Evolutionary conservation across 1,140 invertebrate genomes (phyloP).

Genomic region (Arctopsyche grandis): DNA sequence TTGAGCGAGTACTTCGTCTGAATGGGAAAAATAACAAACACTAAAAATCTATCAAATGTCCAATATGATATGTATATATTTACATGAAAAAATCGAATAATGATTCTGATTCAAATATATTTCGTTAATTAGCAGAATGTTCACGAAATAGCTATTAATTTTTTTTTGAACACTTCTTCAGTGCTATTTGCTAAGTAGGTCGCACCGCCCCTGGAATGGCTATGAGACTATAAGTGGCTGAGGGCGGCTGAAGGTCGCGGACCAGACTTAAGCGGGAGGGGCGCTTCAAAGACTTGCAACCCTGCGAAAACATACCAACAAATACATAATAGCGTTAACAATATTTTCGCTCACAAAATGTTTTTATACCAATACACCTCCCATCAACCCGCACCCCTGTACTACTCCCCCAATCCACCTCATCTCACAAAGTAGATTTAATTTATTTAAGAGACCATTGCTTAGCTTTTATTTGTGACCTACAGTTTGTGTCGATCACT

Average conservation of each 20-base stretch:
- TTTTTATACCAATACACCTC: neutral
- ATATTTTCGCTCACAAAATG: slow-evolving; percentile 22
- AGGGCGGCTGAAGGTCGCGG: slow-evolving; percentile 43
- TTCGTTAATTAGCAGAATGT: too few relatives aligned
- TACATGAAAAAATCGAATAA: too few relatives aligned
- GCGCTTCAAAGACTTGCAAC: neutral
- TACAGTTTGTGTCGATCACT: too few relatives aligned
- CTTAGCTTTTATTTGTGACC: neutral
- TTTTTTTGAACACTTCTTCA: too few relatives aligned
- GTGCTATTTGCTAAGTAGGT: too few relatives aligned
- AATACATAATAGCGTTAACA: slow-evolving; percentile 34
- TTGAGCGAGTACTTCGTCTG: too few relatives aligned
- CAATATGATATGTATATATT: too few relatives aligned
- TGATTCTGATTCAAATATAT: too few relatives aligned
- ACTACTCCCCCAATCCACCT: too few relatives aligned
- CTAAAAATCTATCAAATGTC: too few relatives aligned
- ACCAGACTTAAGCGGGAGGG: slow-evolving; percentile 32
- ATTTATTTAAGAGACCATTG: neutral
- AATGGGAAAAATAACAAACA: too few relatives aligned
- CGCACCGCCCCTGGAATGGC: slow-evolving; percentile 14
- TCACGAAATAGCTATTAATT: too few relatives aligned
- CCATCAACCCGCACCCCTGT: neutral
- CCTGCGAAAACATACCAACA: neutral
- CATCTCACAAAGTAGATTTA: neutral
- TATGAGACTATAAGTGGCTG: slow-evolving; percentile 19